Base-by-base conservation (phyloP, 2,113 vertebrate species). In the Melospiza georgiana region DNA sequence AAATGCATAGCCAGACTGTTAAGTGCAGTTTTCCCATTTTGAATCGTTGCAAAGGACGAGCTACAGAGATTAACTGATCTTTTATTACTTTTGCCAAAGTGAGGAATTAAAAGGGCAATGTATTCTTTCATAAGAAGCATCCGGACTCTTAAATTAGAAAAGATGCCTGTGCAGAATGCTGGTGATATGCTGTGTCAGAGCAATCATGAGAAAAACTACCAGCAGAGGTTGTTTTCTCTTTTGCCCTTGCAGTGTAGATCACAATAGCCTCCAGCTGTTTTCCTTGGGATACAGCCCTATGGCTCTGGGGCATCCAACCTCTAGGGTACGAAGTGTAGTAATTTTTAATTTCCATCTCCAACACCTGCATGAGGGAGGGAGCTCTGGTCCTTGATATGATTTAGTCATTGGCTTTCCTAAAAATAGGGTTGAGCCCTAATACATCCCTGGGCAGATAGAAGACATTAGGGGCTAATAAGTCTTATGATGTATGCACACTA, bases 271-370 rank as follows among this genome's bases (percentile, higher is more conserved):
- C 35, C 93, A 94, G 52, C 65, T 96, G 86, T 90, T 90, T 96
- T 94, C 43, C 55, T 43, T 77, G 39, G 51, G 86, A 75, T 72
- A 43, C 17, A 75, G 15, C 30, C 31, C 44, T 80, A 15, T 17
- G 75, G 55, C 79, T 90, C 73, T 74, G 46, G 73, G 41, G 30
- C 31, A 72, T 84, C 27, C 30, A 52, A 1, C 49, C 84, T 89
- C 76, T 23, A 71, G 41, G 39, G 54, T 44, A 75, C 15, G 58
- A 41, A 43, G 12, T 51, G 5, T 4, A 91, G 68, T 68, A 91
- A 84, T 90, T 95, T 87, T 93, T 87, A 75, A 96, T 87, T 86
- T 91, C 62, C 79, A 3, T 78, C 44, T 92, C 61, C 52, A 82
- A 44, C 91, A 95, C 69, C 87, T 97, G 93, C 91, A 52, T 41